Percentiles rank a stretch among this genome's conserved stretches.
Conservation (phyloP, 2,888 invertebrate genomes). For the Panzeria rudis region DNA sequence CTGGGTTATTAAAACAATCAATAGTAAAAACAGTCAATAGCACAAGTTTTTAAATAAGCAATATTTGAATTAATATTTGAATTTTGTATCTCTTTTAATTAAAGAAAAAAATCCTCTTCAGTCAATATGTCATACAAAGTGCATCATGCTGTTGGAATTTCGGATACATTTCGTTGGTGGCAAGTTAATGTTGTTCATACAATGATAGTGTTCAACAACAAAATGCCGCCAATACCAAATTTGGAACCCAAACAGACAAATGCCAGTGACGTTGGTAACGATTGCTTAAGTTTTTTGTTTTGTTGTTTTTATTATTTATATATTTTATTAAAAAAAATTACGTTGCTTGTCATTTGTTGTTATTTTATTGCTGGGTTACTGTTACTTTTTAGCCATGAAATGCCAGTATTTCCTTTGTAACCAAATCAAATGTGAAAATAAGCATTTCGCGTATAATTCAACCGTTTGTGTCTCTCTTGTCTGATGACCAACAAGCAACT, state of each 20-base stretch:
- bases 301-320: not conserved
- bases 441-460: slow-evolving; percentile 7
- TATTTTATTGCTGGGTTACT: slow-evolving; percentile 24
- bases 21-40: too few species aligned
- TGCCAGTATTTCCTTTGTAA: not conserved
- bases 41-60: not conserved
- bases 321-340: slow-evolving; percentile 14
- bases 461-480: slow-evolving; percentile 1
- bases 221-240: slow-evolving; percentile 48
- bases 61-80: not conserved
- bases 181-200: slow-evolving; percentile 6
- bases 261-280: slow-evolving; percentile 9
- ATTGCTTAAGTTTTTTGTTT: slow-evolving; percentile 27
- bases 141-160: slow-evolving; percentile 17
- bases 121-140: slow-evolving; percentile 30
- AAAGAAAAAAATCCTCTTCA: slow-evolving; percentile 5
- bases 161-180: slow-evolving; percentile 27
- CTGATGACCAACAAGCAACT: slow-evolving; percentile 27
- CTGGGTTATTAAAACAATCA: too few species aligned
- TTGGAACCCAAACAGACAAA: slow-evolving; percentile 35
- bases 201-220: not conserved
- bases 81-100: too few species aligned
- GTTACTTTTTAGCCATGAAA: slow-evolving; percentile 45
- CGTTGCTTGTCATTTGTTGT: slow-evolving; percentile 40
- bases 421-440: not conserved